Base-by-base conservation (phyloP, 2,113 vertebrate species). In the Chionis minor region DNA sequence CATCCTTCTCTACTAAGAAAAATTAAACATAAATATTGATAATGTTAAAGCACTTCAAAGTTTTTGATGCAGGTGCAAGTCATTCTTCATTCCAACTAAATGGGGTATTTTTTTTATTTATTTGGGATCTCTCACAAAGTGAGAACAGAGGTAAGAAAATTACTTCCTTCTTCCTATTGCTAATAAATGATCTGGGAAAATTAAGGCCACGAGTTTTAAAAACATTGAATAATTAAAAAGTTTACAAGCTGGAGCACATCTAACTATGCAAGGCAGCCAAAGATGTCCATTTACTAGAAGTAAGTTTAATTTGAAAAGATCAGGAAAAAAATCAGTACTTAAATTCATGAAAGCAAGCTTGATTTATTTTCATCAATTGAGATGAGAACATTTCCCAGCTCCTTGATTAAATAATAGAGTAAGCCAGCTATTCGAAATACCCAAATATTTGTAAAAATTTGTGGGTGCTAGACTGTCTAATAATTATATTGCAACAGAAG, bases 121-220 rank as follows among this genome's bases (percentile, higher is more conserved):
- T 94, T 96, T 94, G 42, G 66, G 54, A 94, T 94, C 61, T 88
- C 47, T 86, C 52, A 62, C 13, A 79, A 90, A 96, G 66, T 87
- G 70, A 96, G 40, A 62, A 55, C 58, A 80, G 30, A 93, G 45
- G 56, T 61, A 94, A 83, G 49, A 94, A 88, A 81, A 89, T 84
- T 82, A 15, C 12, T 42, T 94, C 30, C 6, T 71, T 20, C 14
- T 95, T 93, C 74, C 52, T 49, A 72, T 56, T 40, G 5, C 4
- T 78, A 85, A 92, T 78, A 82, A 82, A 58, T 88, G 6, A 93
- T 84, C 62, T 88, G 51, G 44, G 81, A 97, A 97, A 97, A 93
- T 78, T 55, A 96, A 70, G 12, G 47, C 33, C 38, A 80, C 16
- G 56, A 95, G 59, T 77, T 88, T 91, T 89, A 92, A 66, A 90